phyloP scores from a whole-genome alignment of 1,140 invertebrate genomes.

The Charaxes varanes region DNA sequence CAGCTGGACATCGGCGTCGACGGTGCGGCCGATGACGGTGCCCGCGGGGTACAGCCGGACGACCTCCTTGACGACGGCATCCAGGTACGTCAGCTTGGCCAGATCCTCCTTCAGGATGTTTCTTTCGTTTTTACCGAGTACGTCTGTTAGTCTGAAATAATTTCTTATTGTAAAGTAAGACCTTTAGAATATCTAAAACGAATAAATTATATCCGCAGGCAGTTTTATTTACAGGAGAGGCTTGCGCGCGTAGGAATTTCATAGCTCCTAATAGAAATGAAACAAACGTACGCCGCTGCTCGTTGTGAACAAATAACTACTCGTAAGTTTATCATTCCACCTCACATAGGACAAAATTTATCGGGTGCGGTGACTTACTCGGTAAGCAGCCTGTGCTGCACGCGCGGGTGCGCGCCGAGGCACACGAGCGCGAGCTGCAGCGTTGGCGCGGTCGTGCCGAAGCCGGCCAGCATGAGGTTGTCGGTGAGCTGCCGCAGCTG shows the following conservation, averaged over 20 bases:
- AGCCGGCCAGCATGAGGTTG: slow-evolving; percentile 21
- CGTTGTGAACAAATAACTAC: no score
- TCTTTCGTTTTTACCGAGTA: slow-evolving; percentile 14
- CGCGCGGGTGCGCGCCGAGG: slow-evolving; percentile 20
- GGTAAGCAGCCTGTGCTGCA: slow-evolving; percentile 26
- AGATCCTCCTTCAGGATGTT: slow-evolving; percentile 24
- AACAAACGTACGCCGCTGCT: no score
- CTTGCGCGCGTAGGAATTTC: no score
- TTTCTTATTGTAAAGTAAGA: no score
- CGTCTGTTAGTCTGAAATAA: slow-evolving; percentile 12
- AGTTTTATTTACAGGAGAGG: no score
- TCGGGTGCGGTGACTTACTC: no score
- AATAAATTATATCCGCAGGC: no score
- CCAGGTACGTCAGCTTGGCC: slow-evolving; percentile 20
- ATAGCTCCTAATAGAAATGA: no score
- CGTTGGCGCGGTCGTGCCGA: slow-evolving; percentile 13
- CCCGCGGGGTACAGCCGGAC: slow-evolving; percentile 20
- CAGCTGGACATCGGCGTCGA: slow-evolving; percentile 19
- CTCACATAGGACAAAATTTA: no score
- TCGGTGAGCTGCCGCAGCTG: slow-evolving; percentile 17
- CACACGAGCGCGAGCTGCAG: slow-evolving; percentile 11
- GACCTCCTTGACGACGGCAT: slow-evolving; percentile 28
- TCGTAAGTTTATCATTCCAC: no score
- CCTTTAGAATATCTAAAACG: no score
- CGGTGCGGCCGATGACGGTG: slow-evolving; percentile 12